These are phyloP conservation scores for Stenopsyche tienmushanensis DNA, from an alignment of 1,140 invertebrate species.

Conservation along the genomic window DNA sequence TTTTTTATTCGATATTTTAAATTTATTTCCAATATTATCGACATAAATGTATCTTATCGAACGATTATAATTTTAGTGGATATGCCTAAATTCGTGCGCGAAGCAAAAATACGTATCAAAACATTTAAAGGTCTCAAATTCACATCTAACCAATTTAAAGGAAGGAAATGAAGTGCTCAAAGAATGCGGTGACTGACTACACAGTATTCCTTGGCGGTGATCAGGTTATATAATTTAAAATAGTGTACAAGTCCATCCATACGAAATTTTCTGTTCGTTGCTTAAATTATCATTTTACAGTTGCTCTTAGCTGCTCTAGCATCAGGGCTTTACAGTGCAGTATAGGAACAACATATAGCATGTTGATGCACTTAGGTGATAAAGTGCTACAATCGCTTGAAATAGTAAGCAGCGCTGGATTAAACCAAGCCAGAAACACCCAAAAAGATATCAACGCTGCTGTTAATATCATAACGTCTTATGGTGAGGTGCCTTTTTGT, in stretches of 20 bases:
- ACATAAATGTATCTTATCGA: not conserved
- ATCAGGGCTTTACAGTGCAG: conserved; percentile 69
- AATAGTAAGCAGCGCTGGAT: conserved; percentile 32
- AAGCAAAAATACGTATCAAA: conserved; percentile 61
- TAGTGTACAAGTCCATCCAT: conserved; percentile 14
- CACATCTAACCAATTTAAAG: conserved; percentile 64
- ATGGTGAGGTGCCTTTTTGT: conserved; percentile 51
- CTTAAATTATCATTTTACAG: conserved; percentile 47
- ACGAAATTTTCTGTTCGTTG: not conserved
- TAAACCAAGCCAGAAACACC: conserved; percentile 43
- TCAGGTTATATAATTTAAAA: conserved; percentile 48
- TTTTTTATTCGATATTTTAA: conserved; percentile 1
- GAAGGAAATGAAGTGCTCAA: conserved; percentile 62
- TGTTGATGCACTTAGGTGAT: conserved; percentile 48
- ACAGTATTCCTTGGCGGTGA: conserved; percentile 66
- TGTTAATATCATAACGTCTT: conserved; percentile 47
- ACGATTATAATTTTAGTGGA: conserved; percentile 58
- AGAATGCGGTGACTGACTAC: conserved; percentile 54
- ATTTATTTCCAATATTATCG: not conserved
- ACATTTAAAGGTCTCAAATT: conserved; percentile 77
- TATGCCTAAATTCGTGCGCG: conserved; percentile 68
- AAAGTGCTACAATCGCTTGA: conserved; percentile 47
- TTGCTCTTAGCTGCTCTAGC: conserved; percentile 60
- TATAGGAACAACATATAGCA: conserved; percentile 66
- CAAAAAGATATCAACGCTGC: conserved; percentile 49